Percentiles rank a stretch among this genome's conserved stretches.
Conservation (phyloP, 2,797 vertebrate species). For the Triplophysa yarkandensis region DNA sequence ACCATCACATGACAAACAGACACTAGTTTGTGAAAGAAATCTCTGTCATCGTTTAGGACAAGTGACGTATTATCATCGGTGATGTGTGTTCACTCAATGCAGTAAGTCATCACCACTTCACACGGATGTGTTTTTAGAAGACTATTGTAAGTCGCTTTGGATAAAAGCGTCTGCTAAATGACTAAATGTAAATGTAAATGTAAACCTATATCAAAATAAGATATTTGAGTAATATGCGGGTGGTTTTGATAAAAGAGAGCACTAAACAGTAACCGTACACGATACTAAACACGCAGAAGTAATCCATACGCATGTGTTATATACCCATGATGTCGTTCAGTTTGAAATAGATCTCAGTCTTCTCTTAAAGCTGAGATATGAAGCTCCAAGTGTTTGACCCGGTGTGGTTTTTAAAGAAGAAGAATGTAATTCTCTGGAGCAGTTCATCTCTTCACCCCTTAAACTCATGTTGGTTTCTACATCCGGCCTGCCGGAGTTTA, state of each 20-base stretch:
- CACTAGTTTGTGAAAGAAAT: no score
- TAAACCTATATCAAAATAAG: no score
- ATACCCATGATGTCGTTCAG: neutral
- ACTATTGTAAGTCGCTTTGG: no score
- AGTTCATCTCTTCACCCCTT: constrained; percentile 50
- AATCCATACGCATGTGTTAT: neutral
- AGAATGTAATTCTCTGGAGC: constrained; percentile 16
- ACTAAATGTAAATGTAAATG: no score
- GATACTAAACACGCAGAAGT: neutral
- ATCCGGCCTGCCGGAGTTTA: constrained; percentile 43
- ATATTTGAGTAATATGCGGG: no score
- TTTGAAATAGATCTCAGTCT: neutral
- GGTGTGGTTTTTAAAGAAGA: constrained; percentile 18
- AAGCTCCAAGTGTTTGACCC: constrained; percentile 21
- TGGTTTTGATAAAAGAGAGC: constrained; percentile 22
- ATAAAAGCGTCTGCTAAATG: no score
- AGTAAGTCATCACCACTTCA: no score
- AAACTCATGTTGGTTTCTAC: constrained; percentile 52
- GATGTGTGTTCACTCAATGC: no score
- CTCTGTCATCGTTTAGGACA: no score
- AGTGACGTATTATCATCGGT: no score
- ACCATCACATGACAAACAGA: no score
- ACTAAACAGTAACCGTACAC: neutral
- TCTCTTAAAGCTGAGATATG: neutral
- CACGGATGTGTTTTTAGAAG: no score